A percentile compares a stretch with the other conserved stretches of the same genome.
phyloP scores from a whole-genome alignment of 1,140 invertebrate genomes.

The Pteromalus puparum region DNA sequence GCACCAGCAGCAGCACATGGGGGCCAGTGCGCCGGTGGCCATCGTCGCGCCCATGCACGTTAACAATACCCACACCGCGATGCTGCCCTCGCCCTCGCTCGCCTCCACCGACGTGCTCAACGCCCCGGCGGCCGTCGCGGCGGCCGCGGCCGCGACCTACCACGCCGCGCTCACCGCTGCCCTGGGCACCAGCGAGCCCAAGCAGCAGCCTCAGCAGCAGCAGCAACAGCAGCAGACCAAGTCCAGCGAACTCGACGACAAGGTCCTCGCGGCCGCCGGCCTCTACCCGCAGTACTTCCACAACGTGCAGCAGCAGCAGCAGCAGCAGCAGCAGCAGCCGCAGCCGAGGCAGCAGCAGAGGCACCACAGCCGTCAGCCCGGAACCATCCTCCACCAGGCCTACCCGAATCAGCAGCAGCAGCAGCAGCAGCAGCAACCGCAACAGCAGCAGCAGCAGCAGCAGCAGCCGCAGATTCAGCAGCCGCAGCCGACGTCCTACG shows the following conservation, averaged over 20 bases:
- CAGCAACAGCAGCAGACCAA: slow-evolving; percentile 28
- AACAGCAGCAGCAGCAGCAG: slow-evolving; percentile 56
- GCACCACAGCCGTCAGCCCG: slow-evolving; percentile 34
- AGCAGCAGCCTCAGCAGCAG: slow-evolving; percentile 40
- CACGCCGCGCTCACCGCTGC: slow-evolving; percentile 39
- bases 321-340: slow-evolving; percentile 50
- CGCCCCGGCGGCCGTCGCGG: slow-evolving; percentile 34
- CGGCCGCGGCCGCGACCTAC: slow-evolving; percentile 39
- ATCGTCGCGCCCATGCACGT: slow-evolving; percentile 46
- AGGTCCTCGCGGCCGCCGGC: slow-evolving; percentile 38
- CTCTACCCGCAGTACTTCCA: slow-evolving; percentile 57
- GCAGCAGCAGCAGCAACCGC: slow-evolving; percentile 62
- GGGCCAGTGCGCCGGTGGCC: slow-evolving; percentile 39
- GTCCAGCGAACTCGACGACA: slow-evolving; percentile 35
- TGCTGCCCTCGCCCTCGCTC: slow-evolving; percentile 51
- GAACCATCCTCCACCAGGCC: slow-evolving; percentile 34
- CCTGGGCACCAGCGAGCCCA: slow-evolving; percentile 38
- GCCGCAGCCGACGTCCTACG: slow-evolving; percentile 55
- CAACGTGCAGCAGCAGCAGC: slow-evolving; percentile 14
- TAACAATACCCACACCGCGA: not conserved
- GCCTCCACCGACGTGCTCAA: slow-evolving; percentile 51
- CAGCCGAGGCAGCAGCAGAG: slow-evolving; percentile 42
- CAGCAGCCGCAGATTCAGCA: slow-evolving; percentile 55
- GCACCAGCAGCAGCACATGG: slow-evolving; percentile 19
- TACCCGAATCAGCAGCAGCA: slow-evolving; percentile 30